Conservation (phyloP, 1,140 invertebrate genomes). For the Eriosoma lanigerum region DNA sequence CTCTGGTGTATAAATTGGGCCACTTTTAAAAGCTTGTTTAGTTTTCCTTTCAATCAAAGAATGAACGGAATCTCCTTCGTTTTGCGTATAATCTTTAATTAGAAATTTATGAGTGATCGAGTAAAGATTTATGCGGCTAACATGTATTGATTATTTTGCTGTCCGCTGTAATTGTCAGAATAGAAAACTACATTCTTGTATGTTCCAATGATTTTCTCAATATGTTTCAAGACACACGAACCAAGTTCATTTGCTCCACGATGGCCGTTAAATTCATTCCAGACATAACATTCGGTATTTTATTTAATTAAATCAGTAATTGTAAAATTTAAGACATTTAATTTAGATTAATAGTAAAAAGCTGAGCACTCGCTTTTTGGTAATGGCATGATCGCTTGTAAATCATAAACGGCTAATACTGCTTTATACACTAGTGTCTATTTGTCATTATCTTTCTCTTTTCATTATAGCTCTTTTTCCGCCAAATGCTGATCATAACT, state of each 20-base stretch:
- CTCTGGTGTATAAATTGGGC: neutral
- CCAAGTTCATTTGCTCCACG: constrained; percentile 47
- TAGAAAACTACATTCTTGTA: neutral
- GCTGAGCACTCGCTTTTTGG: neutral
- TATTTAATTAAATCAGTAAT: no score
- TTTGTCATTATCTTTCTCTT: neutral
- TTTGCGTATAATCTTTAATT: constrained; percentile 1
- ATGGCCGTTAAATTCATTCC: no score
- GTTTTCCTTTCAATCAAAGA: neutral
- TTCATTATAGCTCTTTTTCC: neutral
- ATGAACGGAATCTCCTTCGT: neutral
- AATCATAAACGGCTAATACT: neutral
- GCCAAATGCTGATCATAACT: neutral
- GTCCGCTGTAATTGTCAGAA: constrained; percentile 12
- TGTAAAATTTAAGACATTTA: no score
- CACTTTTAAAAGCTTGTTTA: neutral
- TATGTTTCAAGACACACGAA: constrained; percentile 56
- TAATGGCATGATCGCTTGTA: neutral
- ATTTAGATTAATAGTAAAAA: no score
- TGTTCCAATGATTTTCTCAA: constrained; percentile 49
- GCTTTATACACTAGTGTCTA: neutral
- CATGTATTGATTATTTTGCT: constrained; percentile 11
- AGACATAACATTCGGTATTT: no score
- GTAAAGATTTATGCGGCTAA: neutral
- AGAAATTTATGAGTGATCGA: constrained; percentile 1